These are phyloP conservation scores for Chrysomela aeneicollis DNA, from an alignment of 2,888 invertebrate genomes.

Conservation along the genomic window DNA sequence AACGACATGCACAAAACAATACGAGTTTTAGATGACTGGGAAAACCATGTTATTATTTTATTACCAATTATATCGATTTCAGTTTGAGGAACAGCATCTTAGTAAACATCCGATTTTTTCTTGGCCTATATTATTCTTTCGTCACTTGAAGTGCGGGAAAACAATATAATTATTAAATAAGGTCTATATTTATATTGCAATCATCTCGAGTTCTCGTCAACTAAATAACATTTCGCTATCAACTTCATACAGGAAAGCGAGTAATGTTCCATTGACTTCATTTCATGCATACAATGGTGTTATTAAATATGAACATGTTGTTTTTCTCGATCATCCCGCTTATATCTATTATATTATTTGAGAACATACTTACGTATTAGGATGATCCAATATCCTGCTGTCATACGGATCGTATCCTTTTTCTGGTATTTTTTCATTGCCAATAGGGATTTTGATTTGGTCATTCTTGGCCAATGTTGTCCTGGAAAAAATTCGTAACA, in stretches of 20 bases:
- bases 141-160: background rate
- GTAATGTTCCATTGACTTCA: background rate
- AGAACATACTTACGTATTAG: constrained; percentile 47
- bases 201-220: background rate
- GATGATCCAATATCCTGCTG: constrained; percentile 46
- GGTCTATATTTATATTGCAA: background rate
- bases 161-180: background rate
- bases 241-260: background rate
- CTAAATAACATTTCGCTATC: background rate
- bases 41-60: too few relatives aligned
- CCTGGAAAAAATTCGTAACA: constrained; percentile 30
- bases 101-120: background rate
- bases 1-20: too few relatives aligned
- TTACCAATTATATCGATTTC: background rate
- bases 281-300: too few relatives aligned
- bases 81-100: background rate
- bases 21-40: too few relatives aligned
- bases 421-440: constrained; percentile 32
- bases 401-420: constrained; percentile 50
- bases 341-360: background rate
- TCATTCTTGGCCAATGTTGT: constrained; percentile 47
- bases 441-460: constrained; percentile 46
- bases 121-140: background rate
- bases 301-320: too few relatives aligned
- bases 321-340: background rate